Conservation (phyloP, 2,888 invertebrate genomes). For the Drosophila sordidapex region DNA sequence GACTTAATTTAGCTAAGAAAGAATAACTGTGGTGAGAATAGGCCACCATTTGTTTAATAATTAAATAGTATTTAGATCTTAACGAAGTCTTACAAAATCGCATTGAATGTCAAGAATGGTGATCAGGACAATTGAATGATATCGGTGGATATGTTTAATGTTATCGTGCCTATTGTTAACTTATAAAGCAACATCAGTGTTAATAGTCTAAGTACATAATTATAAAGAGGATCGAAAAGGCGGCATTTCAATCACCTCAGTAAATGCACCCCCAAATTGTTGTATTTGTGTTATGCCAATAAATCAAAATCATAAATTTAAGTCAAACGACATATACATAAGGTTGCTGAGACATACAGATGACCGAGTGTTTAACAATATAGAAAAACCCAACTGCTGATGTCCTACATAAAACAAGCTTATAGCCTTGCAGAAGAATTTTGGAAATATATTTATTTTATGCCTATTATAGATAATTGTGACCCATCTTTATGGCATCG, state of each 20-base stretch:
- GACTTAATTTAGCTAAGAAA: not conserved
- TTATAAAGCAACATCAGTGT: not conserved
- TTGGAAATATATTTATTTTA: conserved; percentile 56
- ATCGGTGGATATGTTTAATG: not conserved
- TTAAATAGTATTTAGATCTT: not conserved
- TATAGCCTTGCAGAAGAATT: conserved; percentile 73
- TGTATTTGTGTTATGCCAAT: conserved; percentile 49
- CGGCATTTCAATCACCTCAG: conserved; percentile 48
- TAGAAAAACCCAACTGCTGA: conserved; percentile 41
- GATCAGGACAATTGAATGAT: not conserved
- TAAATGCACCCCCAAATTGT: conserved; percentile 33
- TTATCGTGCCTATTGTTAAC: too few relatives aligned
- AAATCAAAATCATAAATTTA: conserved; percentile 57
- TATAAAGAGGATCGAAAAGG: conserved; percentile 8
- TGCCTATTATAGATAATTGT: conserved; percentile 65
- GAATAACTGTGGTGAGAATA: not conserved
- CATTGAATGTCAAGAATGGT: not conserved
- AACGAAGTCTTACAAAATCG: not conserved
- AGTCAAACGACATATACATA: conserved; percentile 30
- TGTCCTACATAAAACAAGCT: conserved; percentile 74
- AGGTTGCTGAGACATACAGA: conserved; percentile 30
- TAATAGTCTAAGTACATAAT: not conserved
- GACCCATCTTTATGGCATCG: conserved; percentile 67
- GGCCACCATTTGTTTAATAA: not conserved
- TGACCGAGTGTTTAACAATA: conserved; percentile 14